phyloP scores from a whole-genome alignment of 1,140 invertebrate genomes.

The Drosophila ercepeae region DNA sequence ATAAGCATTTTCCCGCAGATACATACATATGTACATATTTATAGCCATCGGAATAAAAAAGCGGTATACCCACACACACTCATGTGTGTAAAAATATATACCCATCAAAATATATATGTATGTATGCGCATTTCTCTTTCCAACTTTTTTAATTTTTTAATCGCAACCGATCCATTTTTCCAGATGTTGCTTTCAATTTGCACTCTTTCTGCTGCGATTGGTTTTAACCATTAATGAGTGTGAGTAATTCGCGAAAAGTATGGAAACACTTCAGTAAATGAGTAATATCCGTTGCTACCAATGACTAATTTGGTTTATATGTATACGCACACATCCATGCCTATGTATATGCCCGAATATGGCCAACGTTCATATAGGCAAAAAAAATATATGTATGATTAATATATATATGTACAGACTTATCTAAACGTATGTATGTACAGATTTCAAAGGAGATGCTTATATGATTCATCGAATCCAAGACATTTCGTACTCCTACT shows the following conservation, averaged over 20 bases:
- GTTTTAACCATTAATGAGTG: slow-evolving; percentile 33
- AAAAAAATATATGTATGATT: slow-evolving; percentile 42
- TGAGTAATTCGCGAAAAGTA: slow-evolving; percentile 12
- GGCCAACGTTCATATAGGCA: slow-evolving; percentile 37
- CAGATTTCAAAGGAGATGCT: slow-evolving; percentile 53
- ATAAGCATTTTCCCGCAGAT: slow-evolving; percentile 39
- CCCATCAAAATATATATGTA: slow-evolving; percentile 26
- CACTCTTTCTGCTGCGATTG: slow-evolving; percentile 7
- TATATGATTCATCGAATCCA: slow-evolving; percentile 47
- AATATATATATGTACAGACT: slow-evolving; percentile 37
- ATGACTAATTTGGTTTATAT: slow-evolving; percentile 56
- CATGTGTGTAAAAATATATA: slow-evolving; percentile 47
- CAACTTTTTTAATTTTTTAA: slow-evolving; percentile 37
- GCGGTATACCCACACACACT: slow-evolving; percentile 47
- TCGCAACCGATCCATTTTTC: slow-evolving; percentile 29
- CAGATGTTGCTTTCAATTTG: slow-evolving; percentile 24
- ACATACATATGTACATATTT: slow-evolving; percentile 34
- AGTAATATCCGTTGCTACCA: slow-evolving; percentile 55
- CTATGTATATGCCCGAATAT: slow-evolving; percentile 43
- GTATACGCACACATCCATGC: slow-evolving; percentile 30
- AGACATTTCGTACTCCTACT: slow-evolving; percentile 23
- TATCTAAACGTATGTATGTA: slow-evolving; percentile 58
- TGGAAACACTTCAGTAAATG: slow-evolving; percentile 45
- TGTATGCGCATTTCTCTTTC: slow-evolving; percentile 42
- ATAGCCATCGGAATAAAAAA: slow-evolving; percentile 41